A percentile compares a stretch with the other conserved stretches of the same genome.
Conservation (phyloP, 2,888 invertebrate genomes). For the Crocallis elinguaria region DNA sequence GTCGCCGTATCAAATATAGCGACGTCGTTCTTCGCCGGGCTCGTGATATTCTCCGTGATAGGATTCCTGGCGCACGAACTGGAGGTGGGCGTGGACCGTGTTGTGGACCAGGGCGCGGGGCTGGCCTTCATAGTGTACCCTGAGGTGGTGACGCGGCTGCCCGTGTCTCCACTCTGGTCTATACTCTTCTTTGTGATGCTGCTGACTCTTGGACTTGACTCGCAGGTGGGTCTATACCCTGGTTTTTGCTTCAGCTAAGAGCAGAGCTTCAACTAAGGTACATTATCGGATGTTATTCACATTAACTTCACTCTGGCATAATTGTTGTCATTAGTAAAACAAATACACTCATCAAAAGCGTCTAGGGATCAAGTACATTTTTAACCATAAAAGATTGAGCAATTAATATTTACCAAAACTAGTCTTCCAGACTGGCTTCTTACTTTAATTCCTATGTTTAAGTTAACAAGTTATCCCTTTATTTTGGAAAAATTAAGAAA, state of each 20-base stretch:
- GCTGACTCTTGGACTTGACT: conserved; percentile 89
- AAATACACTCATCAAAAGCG: no score
- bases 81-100: conserved; percentile 87
- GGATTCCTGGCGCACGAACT: conserved; percentile 92
- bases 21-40: conserved; percentile 92
- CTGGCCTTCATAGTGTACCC: conserved; percentile 95
- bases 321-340: no score
- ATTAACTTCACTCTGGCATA: no score
- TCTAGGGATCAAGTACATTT: no score
- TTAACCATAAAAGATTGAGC: no score
- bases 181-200: conserved; percentile 92
- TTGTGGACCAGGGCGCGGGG: conserved; percentile 91
- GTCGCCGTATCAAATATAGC: conserved; percentile 91
- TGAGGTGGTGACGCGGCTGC: conserved; percentile 91
- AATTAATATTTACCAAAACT: no score
- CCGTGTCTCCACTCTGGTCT: conserved; percentile 92
- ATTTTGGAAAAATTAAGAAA: no score
- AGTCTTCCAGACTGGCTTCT: no score
- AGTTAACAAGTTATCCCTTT: no score
- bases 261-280: no score
- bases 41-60: conserved; percentile 92
- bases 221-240: conserved; percentile 77
- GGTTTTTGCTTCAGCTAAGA: background rate
- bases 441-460: no score
- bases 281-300: no score